These are phyloP conservation scores for Melanchra persicariae DNA, from an alignment of 2,888 invertebrate genomes.

Conservation along the genomic window DNA sequence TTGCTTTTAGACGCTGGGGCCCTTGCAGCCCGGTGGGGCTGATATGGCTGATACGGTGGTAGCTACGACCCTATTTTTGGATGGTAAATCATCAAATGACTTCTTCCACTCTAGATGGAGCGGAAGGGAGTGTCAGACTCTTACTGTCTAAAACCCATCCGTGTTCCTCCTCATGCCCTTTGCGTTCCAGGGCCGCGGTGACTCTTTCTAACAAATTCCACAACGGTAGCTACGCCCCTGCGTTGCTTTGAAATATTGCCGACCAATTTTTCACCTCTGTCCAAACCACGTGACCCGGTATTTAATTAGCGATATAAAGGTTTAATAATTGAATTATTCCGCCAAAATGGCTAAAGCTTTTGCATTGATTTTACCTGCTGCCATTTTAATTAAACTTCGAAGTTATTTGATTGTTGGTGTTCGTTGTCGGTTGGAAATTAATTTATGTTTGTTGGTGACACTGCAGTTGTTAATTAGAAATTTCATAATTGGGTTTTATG, in stretches of 20 bases:
- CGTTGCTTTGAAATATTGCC: not conserved
- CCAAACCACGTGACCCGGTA: slow-evolving; percentile 4
- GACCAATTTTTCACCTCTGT: slow-evolving; percentile 16
- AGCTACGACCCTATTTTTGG: too few species aligned
- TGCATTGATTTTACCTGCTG: slow-evolving; percentile 23
- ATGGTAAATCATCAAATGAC: too few species aligned
- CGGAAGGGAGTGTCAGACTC: too few species aligned
- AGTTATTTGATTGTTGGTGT: slow-evolving; percentile 34
- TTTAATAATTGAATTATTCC: slow-evolving; percentile 26
- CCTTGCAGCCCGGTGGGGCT: too few species aligned
- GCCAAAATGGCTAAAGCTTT: slow-evolving; percentile 21
- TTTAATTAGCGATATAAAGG: slow-evolving; percentile 27
- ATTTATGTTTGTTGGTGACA: slow-evolving; percentile 15
- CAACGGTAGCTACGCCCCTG: too few species aligned
- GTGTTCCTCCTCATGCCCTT: too few species aligned
- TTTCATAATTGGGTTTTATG: not conserved
- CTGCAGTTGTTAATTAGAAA: slow-evolving; percentile 4
- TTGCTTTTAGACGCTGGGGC: too few species aligned
- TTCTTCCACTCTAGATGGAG: too few species aligned
- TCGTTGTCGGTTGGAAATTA: not conserved
- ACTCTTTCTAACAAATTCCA: too few species aligned
- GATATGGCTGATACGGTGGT: too few species aligned
- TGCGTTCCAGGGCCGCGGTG: too few species aligned
- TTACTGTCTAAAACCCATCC: too few species aligned
- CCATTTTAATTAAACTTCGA: slow-evolving; percentile 42